Conservation (phyloP, 1,140 invertebrate genomes). For the Drosophila azteca region DNA sequence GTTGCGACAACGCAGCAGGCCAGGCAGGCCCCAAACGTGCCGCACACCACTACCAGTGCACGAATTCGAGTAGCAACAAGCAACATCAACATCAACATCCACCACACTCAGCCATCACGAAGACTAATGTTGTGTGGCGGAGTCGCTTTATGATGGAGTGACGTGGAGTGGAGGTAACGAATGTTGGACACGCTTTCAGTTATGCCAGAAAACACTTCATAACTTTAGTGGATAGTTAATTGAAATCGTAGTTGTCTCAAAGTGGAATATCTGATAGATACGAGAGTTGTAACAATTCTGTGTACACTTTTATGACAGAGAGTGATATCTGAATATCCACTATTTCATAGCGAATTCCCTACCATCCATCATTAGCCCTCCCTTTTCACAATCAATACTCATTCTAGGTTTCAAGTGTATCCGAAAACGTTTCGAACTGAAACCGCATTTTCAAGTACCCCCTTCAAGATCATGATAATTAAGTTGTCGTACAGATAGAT, state of each 20-base stretch:
- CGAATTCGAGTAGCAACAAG: constrained; percentile 29
- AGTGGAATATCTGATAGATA: too few relatives aligned
- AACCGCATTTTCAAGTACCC: constrained; percentile 45
- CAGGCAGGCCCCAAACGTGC: neutral
- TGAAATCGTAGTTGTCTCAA: too few relatives aligned
- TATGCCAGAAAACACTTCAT: too few relatives aligned
- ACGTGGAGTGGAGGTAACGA: neutral
- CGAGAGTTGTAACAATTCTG: too few relatives aligned
- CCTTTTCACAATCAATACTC: constrained; percentile 6
- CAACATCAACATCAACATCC: constrained; percentile 18
- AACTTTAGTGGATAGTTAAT: too few relatives aligned
- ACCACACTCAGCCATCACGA: constrained; percentile 28
- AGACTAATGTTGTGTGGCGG: constrained; percentile 74
- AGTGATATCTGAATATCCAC: too few relatives aligned
- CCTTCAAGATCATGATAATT: constrained; percentile 54
- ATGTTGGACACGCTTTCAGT: too few relatives aligned
- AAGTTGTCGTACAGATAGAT: constrained; percentile 39
- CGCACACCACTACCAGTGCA: constrained; percentile 1
- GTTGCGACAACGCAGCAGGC: constrained; percentile 60
- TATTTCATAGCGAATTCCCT: too few relatives aligned
- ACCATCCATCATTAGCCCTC: too few relatives aligned
- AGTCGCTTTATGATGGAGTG: constrained; percentile 8
- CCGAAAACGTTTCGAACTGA: constrained; percentile 35
- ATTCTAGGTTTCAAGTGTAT: constrained; percentile 27
- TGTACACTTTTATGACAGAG: too few relatives aligned